Conservation (phyloP, 2,797 vertebrate genomes). For the Ataeniobius toweri region DNA sequence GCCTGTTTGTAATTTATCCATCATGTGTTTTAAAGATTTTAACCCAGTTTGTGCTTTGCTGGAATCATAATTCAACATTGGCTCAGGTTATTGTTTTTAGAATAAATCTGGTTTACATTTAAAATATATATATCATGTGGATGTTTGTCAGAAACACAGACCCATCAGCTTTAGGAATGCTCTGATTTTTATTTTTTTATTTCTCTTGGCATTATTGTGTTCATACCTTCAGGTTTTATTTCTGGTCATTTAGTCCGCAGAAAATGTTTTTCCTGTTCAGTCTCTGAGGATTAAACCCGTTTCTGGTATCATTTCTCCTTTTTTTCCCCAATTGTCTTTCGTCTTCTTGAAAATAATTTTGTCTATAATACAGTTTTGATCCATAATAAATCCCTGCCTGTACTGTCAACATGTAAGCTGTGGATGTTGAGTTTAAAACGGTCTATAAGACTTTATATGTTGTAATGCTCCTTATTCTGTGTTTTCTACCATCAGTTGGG, state of each 20-base stretch:
- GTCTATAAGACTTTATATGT: not conserved
- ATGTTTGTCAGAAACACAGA: not conserved
- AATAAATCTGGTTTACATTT: not conserved
- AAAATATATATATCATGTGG: not conserved
- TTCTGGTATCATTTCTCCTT: not conserved
- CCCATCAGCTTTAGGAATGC: not conserved
- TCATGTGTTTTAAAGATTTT: no score
- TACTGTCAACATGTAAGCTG: no score
- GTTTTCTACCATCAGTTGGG: not conserved
- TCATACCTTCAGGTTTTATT: not conserved
- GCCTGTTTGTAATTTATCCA: no score
- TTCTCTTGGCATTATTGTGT: not conserved
- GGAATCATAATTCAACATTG: no score
- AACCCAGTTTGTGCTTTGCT: no score
- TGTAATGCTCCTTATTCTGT: not conserved
- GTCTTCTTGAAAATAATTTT: not conserved
- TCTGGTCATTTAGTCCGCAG: not conserved
- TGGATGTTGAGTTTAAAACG: no score
- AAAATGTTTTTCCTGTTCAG: not conserved
- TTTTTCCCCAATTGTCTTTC: not conserved
- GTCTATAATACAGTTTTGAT: no score
- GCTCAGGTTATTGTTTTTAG: no score
- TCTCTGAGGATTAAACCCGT: not conserved
- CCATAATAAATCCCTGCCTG: no score
- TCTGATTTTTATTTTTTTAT: not conserved